phyloP scores from a whole-genome alignment of 2,888 invertebrate genomes.

The Eurois occulta region DNA sequence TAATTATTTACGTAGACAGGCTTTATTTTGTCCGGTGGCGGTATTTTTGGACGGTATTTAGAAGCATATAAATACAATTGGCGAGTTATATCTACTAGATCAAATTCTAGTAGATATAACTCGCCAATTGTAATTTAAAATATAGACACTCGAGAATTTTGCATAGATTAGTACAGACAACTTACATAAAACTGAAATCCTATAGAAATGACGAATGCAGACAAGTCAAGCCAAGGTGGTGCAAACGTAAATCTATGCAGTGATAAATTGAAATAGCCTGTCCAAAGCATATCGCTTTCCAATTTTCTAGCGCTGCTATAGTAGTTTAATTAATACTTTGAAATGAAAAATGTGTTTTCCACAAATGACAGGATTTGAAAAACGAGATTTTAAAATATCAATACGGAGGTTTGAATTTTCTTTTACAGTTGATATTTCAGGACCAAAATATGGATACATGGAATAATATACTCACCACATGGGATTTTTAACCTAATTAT shows the following conservation, averaged over 20 bases:
- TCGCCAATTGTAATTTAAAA: too few relatives aligned
- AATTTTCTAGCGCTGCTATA: constrained; percentile 10
- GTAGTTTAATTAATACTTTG: not conserved
- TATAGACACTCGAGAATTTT: too few relatives aligned
- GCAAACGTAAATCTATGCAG: constrained; percentile 40
- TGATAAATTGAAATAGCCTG: constrained; percentile 44
- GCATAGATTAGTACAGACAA: not conserved
- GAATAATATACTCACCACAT: too few relatives aligned
- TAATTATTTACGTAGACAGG: not conserved
- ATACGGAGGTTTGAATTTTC: not conserved
- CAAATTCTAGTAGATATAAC: too few relatives aligned
- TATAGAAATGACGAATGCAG: constrained; percentile 10
- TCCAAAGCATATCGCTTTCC: constrained; percentile 21
- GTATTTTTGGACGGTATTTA: not conserved
- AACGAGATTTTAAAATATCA: not conserved
- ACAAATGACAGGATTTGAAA: not conserved
- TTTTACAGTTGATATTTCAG: not conserved
- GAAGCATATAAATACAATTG: too few relatives aligned
- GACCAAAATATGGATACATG: constrained; percentile 6
- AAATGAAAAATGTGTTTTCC: not conserved
- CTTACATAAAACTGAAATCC: not conserved
- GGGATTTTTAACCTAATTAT: constrained; percentile 38
- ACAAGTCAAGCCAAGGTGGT: constrained; percentile 30
- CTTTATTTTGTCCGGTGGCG: not conserved
- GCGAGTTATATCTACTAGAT: too few relatives aligned